Evolutionary conservation across 2,888 invertebrate genomes (phyloP).

Genomic region (Subacronicta megacephala): DNA sequence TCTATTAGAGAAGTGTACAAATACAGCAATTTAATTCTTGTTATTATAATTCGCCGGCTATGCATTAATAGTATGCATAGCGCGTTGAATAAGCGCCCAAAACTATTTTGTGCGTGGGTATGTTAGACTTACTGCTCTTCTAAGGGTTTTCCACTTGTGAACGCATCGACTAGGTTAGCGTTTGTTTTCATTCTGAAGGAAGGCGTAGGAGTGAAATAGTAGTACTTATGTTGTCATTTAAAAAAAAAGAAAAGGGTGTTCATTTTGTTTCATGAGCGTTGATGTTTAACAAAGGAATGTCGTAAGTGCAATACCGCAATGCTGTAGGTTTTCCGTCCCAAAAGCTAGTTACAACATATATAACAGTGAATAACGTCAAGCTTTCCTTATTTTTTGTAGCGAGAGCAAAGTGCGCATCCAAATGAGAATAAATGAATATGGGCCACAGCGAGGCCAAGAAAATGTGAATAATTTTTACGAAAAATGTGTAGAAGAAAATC

Average conservation of each 20-base stretch:
- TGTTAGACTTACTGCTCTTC: too few species aligned
- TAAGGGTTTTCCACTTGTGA: too few species aligned
- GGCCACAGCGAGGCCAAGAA: conserved; percentile 42
- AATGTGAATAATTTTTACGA: conserved; percentile 38
- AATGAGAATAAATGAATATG: conserved; percentile 46
- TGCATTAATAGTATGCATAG: not conserved
- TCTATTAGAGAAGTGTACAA: not conserved
- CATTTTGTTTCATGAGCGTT: too few species aligned
- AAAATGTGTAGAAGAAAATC: conserved; percentile 34
- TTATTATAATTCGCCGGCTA: not conserved
- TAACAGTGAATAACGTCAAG: conserved; percentile 32
- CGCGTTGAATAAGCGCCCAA: too few species aligned
- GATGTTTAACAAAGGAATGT: not conserved
- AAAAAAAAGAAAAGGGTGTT: too few species aligned
- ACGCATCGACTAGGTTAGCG: too few species aligned
- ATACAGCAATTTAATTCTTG: conserved; percentile 1
- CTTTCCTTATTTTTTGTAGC: conserved; percentile 21
- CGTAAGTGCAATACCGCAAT: not conserved
- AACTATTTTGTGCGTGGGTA: too few species aligned
- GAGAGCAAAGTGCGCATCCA: conserved; percentile 38
- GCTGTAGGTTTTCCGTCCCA: conserved; percentile 7
- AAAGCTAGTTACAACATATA: conserved; percentile 23
- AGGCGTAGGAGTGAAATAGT: too few species aligned
- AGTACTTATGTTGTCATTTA: too few species aligned
- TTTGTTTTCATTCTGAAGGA: too few species aligned